These are phyloP conservation scores for Mya arenaria DNA, from an alignment of 1,140 invertebrate genomes.

Conservation along the genomic window DNA sequence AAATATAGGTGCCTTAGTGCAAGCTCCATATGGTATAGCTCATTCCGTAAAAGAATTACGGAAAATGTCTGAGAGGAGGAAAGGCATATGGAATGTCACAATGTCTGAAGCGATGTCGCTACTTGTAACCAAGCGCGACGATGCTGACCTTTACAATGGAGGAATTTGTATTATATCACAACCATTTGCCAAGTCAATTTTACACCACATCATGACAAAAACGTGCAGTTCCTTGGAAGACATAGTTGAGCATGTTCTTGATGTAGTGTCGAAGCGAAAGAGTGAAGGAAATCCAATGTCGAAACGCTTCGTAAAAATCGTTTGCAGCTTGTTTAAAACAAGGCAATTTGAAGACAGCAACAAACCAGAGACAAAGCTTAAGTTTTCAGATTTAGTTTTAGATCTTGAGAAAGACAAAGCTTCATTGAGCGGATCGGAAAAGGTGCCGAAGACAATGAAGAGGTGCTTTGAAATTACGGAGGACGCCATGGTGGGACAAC, in stretches of 20 bases:
- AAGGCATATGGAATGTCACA: constrained; percentile 11
- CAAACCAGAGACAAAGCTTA: not conserved
- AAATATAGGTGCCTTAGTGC: not conserved
- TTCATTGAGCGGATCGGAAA: not conserved
- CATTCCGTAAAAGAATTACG: constrained; percentile 7
- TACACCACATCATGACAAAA: not conserved
- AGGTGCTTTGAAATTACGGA: not conserved
- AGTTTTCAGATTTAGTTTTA: not conserved
- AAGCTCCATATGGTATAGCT: not conserved
- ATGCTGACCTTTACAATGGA: not conserved
- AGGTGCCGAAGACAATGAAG: not conserved
- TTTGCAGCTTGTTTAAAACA: constrained; percentile 14
- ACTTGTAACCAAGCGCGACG: not conserved
- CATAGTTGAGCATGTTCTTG: constrained; percentile 2
- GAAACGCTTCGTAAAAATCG: not conserved
- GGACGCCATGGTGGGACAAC: constrained; percentile 26
- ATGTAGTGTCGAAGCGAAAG: not conserved
- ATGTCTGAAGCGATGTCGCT: constrained; percentile 23
- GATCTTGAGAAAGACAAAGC: not conserved
- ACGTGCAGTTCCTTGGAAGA: not conserved
- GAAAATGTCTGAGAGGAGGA: not conserved
- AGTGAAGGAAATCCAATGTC: not conserved
- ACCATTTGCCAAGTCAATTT: constrained; percentile 11
- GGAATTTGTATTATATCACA: constrained; percentile 34
- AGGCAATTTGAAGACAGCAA: not conserved